phyloP scores from a whole-genome alignment of 2,113 vertebrate genomes.

The Parus major region DNA sequence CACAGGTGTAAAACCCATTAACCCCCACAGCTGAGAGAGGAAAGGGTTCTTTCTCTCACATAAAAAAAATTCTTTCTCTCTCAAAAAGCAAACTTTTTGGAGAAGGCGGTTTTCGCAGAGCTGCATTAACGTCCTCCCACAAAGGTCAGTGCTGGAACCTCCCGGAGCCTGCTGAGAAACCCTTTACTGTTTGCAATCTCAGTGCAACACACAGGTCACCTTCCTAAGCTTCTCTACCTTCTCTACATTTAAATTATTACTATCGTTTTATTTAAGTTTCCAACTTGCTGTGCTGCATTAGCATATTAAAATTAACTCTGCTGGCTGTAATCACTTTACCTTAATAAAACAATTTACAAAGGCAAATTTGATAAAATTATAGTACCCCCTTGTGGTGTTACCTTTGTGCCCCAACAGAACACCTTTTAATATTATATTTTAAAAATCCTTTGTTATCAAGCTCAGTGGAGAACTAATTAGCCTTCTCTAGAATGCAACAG shows the following conservation, averaged over 20 bases:
- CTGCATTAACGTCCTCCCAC: neutral
- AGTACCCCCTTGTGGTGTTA: constrained; percentile 76
- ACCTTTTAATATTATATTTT: constrained; percentile 48
- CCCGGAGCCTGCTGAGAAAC: constrained; percentile 30
- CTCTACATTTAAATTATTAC: constrained; percentile 73
- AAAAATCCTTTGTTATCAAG: constrained; percentile 30
- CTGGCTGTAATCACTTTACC: constrained; percentile 73
- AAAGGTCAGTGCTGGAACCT: constrained; percentile 57
- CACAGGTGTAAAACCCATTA: neutral
- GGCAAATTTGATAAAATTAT: constrained; percentile 76
- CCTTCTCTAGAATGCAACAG: constrained; percentile 68
- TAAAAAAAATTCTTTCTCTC: neutral
- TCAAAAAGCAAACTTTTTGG: neutral
- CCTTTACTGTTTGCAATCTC: constrained; percentile 34
- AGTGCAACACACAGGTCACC: constrained; percentile 70
- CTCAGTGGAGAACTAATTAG: constrained; percentile 70
- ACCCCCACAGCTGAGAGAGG: neutral
- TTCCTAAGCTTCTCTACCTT: constrained; percentile 63
- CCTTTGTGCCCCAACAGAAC: constrained; percentile 71
- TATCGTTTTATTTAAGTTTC: constrained; percentile 72
- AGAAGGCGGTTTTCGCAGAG: neutral
- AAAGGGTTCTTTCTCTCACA: neutral
- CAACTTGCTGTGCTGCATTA: constrained; percentile 74
- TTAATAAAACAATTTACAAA: constrained; percentile 71
- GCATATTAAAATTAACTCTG: constrained; percentile 80